Conservation (phyloP, 2,113 vertebrate species). For the Takifugu flavidus region DNA sequence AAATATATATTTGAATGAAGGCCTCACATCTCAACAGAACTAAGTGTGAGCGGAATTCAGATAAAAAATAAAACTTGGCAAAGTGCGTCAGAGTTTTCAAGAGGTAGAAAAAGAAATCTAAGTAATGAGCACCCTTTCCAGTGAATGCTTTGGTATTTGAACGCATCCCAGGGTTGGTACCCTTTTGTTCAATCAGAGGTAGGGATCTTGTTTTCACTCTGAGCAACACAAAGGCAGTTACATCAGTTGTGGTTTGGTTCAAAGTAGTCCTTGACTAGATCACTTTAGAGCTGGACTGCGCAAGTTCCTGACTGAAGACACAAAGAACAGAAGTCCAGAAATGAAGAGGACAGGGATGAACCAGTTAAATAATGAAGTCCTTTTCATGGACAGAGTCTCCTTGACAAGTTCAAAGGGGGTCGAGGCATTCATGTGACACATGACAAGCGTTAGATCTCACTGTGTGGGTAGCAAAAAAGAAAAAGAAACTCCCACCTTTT, state of each 20-base stretch:
- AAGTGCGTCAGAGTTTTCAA: conserved; percentile 32
- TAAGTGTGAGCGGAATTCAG: not conserved
- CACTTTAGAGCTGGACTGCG: not conserved
- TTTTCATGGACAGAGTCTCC: conserved; percentile 10
- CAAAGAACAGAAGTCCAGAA: not conserved
- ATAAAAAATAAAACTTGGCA: conserved; percentile 25
- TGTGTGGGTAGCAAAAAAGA: too few relatives aligned
- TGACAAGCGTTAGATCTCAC: too few relatives aligned
- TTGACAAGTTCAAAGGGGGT: conserved; percentile 2
- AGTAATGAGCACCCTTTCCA: not conserved
- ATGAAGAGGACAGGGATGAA: not conserved
- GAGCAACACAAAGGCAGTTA: conserved; percentile 46
- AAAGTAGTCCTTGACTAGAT: conserved; percentile 48
- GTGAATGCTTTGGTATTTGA: conserved; percentile 29
- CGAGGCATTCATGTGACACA: too few relatives aligned
- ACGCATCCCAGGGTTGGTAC: conserved; percentile 59
- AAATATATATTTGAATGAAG: not conserved
- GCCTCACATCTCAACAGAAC: not conserved
- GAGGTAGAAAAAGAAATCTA: not conserved
- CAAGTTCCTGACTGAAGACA: conserved; percentile 1
- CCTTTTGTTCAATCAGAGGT: conserved; percentile 31
- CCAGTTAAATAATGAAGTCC: not conserved
- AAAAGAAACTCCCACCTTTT: too few relatives aligned
- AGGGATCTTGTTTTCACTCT: conserved; percentile 33
- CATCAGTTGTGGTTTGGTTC: conserved; percentile 39